These are phyloP conservation scores for Astreopora myriophthalma DNA, from an alignment of 64 coral and sea anemone genomes.

Conservation along the genomic window DNA sequence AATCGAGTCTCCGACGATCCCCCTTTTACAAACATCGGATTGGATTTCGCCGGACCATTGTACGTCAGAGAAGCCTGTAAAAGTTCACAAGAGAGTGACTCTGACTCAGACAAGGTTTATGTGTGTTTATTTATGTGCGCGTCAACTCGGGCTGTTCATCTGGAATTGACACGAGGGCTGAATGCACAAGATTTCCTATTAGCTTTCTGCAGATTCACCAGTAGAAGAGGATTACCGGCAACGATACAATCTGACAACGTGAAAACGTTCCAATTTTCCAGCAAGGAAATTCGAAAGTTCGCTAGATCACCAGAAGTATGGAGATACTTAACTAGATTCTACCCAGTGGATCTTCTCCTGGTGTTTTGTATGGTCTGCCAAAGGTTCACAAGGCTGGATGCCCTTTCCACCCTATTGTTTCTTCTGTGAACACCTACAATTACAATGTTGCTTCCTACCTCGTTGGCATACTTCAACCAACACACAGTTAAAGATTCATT, in stretches of 20 bases:
- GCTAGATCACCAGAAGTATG: background rate
- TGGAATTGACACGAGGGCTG: background rate
- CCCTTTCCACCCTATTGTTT: background rate
- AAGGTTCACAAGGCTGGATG: conserved; percentile 16
- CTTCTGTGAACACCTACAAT: background rate
- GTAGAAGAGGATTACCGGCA: background rate
- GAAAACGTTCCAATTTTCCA: background rate
- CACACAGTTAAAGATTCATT: too few species aligned
- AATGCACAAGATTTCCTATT: background rate
- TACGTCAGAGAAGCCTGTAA: background rate
- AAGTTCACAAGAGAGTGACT: background rate
- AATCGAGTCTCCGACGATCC: conserved; percentile 12
- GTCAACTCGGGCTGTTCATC: conserved; percentile 4
- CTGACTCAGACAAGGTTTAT: background rate
- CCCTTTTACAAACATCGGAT: background rate
- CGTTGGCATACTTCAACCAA: background rate
- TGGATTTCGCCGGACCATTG: conserved; percentile 27
- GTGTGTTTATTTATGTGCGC: conserved; percentile 26
- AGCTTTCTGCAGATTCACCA: background rate
- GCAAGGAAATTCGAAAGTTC: background rate
- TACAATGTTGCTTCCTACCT: background rate
- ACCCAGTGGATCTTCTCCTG: conserved; percentile 16
- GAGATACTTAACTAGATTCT: conserved; percentile 14
- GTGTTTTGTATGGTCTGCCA: conserved; percentile 31
- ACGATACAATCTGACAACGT: conserved; percentile 22